Conservation (phyloP, 1,140 invertebrate species). For the Drosophila punjabiensis region DNA sequence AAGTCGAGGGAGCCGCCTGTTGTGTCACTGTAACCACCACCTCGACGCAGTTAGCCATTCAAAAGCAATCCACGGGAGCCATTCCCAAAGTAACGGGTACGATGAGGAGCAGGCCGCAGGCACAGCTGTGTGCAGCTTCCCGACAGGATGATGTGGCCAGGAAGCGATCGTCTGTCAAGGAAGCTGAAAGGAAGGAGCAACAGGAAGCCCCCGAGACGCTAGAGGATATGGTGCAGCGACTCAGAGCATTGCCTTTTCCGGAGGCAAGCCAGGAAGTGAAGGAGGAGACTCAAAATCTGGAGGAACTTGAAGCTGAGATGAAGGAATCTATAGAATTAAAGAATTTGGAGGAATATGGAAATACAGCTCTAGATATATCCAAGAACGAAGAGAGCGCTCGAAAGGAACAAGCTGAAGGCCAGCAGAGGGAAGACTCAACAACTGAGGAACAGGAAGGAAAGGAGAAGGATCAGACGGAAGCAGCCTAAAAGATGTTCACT, state of each 20-base stretch:
- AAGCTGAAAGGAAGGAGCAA: constrained; percentile 1
- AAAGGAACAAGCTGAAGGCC: neutral
- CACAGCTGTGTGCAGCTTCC: constrained; percentile 63
- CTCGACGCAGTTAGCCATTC: constrained; percentile 59
- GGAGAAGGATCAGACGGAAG: neutral
- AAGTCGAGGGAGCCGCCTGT: constrained; percentile 47
- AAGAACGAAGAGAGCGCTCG: neutral
- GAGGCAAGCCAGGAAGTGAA: neutral
- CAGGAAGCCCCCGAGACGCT: constrained; percentile 51
- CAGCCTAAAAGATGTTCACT: constrained; percentile 63
- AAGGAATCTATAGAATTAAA: neutral
- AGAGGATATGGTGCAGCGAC: constrained; percentile 75
- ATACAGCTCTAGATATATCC: neutral
- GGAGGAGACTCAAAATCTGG: neutral
- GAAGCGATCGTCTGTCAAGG: constrained; percentile 37
- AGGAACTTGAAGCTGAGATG: too few relatives aligned
- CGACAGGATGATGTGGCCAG: constrained; percentile 62
- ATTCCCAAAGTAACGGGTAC: constrained; percentile 57
- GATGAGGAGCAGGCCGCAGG: constrained; percentile 33
- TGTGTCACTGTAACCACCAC: constrained; percentile 72
- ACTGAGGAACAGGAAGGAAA: neutral
- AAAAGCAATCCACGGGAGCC: constrained; percentile 66
- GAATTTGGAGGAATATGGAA: neutral
- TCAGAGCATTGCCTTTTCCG: constrained; percentile 66
- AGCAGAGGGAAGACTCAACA: neutral